Percentiles rank a stretch among this genome's conserved stretches.
phyloP scores from a whole-genome alignment of 2,113 vertebrate genomes.

The Acanthochromis polyacanthus region DNA sequence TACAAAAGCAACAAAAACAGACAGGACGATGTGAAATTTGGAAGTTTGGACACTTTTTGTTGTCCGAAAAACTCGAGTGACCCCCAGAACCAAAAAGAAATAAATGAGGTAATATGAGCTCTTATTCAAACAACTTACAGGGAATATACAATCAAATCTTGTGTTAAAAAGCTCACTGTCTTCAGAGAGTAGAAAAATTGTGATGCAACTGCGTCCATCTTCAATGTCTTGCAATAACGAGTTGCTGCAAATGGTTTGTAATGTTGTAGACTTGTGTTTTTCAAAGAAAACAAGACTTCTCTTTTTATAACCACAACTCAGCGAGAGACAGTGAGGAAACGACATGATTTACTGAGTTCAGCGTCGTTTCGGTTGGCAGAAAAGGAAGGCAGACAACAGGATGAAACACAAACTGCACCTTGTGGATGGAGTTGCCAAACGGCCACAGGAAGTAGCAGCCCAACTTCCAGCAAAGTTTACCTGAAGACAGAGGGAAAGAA shows the following conservation, averaged over 20 bases:
- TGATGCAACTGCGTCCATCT: neutral
- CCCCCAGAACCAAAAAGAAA: constrained; percentile 3
- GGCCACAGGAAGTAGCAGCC: constrained; percentile 90
- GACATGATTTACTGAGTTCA: neutral
- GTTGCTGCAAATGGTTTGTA: neutral
- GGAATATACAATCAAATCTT: constrained; percentile 53
- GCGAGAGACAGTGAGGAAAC: constrained; percentile 27
- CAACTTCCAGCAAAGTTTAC: constrained; percentile 85
- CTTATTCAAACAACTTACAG: constrained; percentile 38
- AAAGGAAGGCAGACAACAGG: neutral
- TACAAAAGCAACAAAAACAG: constrained; percentile 20
- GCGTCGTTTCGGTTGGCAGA: constrained; percentile 4
- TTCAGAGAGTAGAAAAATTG: no score
- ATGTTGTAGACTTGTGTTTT: constrained; percentile 12
- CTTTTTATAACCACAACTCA: constrained; percentile 23
- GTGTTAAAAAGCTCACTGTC: constrained; percentile 4
- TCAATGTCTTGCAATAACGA: accelerated
- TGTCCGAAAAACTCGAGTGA: neutral
- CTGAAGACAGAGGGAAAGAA: constrained; percentile 56
- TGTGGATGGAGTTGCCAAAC: constrained; percentile 87
- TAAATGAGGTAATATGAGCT: no score
- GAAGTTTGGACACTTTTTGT: neutral
- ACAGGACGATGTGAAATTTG: neutral
- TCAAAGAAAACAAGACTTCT: constrained; percentile 7
- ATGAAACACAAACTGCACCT: constrained; percentile 61